Evolutionary conservation across 2,113 vertebrate species (phyloP).

Genomic region (Channa argus): DNA sequence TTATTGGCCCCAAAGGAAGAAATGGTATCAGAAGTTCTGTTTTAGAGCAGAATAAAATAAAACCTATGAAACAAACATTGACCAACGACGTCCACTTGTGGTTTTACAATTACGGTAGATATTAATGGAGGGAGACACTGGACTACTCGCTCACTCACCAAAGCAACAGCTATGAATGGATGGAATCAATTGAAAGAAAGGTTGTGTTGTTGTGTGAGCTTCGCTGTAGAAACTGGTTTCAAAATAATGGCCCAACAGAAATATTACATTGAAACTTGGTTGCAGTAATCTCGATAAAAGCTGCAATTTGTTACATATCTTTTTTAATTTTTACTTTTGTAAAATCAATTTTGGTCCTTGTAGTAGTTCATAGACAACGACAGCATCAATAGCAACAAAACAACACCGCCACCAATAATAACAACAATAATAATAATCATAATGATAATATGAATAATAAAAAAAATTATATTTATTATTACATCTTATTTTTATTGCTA

Average conservation of each 20-base stretch:
- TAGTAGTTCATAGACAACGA: too few relatives aligned
- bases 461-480: too few relatives aligned
- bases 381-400: too few relatives aligned
- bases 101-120: conserved; percentile 43
- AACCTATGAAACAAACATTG: conserved; percentile 41
- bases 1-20: conserved; percentile 37
- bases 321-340: too few relatives aligned
- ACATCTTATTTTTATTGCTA: too few relatives aligned
- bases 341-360: too few relatives aligned
- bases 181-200: conserved; percentile 29
- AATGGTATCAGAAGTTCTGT: not conserved
- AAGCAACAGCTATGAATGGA: conserved; percentile 21
- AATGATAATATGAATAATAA: too few relatives aligned
- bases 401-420: too few relatives aligned
- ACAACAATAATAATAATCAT: too few relatives aligned
- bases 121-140: conserved; percentile 27
- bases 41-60: conserved; percentile 30
- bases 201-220: not conserved
- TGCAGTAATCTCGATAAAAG: too few relatives aligned
- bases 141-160: conserved; percentile 3
- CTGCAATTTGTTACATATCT: too few relatives aligned
- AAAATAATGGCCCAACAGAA: conserved; percentile 27
- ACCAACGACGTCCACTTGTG: conserved; percentile 22
- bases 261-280: too few relatives aligned
- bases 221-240: not conserved